These are phyloP conservation scores for Brachionus plicatilis DNA, from an alignment of 1,140 invertebrate species.

Conservation along the genomic window DNA sequence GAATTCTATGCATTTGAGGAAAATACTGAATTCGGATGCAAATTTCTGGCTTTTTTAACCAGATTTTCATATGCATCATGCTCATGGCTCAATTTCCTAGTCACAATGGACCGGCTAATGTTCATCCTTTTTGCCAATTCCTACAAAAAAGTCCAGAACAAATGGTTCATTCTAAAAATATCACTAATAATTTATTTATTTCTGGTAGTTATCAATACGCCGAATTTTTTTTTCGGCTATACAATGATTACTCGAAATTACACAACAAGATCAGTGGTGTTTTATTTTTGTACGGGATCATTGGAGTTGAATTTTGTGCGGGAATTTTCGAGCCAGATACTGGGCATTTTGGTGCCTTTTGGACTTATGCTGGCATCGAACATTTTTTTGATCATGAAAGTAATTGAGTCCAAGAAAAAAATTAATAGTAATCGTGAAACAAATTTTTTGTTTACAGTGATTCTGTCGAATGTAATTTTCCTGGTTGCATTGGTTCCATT, in stretches of 20 bases:
- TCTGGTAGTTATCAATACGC: not conserved
- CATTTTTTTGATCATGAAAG: not conserved
- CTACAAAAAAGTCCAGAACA: not conserved
- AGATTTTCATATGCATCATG: not conserved
- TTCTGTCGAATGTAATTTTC: not conserved
- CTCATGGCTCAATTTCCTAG: not conserved
- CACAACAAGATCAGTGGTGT: not conserved
- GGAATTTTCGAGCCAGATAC: not conserved
- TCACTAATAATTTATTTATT: not conserved
- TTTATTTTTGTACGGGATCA: not conserved
- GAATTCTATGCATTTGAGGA: conserved; percentile 1
- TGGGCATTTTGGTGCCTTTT: not conserved
- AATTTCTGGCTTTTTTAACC: not conserved
- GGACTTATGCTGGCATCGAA: not conserved
- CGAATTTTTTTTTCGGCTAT: not conserved
- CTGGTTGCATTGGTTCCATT: not conserved
- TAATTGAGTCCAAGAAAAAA: not conserved
- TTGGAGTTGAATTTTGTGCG: not conserved
- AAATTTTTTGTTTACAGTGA: not conserved
- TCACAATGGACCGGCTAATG: not conserved
- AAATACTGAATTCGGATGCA: not conserved
- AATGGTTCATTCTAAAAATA: not conserved
- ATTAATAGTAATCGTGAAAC: not conserved
- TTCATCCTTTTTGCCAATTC: not conserved
- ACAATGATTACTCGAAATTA: not conserved